Conservation (phyloP, 2,888 invertebrate genomes). For the Venustoraphidia nigricollis region DNA sequence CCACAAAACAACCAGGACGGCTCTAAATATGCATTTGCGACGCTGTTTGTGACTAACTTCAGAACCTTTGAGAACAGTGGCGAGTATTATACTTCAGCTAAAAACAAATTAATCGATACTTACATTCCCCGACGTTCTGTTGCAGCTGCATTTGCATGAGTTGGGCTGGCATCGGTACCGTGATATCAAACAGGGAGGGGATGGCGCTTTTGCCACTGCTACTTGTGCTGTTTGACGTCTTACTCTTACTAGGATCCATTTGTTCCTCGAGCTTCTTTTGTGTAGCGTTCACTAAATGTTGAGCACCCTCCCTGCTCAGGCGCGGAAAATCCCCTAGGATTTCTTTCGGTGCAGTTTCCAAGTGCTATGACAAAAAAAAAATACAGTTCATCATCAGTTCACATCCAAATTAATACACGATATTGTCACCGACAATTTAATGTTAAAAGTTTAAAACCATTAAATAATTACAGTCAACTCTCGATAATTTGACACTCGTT, state of each 20-base stretch:
- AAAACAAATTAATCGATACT: too few species aligned
- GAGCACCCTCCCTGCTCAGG: conserved; percentile 60
- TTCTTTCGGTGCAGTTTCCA: conserved; percentile 82
- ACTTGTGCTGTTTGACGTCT: conserved; percentile 6
- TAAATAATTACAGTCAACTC: too few species aligned
- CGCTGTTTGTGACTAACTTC: too few species aligned
- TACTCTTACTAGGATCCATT: conserved; percentile 21
- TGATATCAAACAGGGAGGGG: conserved; percentile 25
- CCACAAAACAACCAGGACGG: too few species aligned
- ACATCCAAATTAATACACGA: too few species aligned
- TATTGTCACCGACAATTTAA: too few species aligned
- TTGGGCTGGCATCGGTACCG: conserved; percentile 21
- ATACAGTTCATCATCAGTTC: too few species aligned
- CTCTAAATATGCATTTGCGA: too few species aligned
- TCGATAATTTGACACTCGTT: too few species aligned
- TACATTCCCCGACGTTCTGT: background rate
- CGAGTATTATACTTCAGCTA: background rate
- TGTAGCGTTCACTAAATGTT: conserved; percentile 31
- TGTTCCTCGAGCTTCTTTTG: conserved; percentile 32
- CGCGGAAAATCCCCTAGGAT: conserved; percentile 82
- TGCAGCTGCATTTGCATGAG: conserved; percentile 7
- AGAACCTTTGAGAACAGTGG: background rate
- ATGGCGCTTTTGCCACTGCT: conserved; percentile 17
- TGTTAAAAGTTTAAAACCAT: too few species aligned
- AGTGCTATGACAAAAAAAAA: conserved; percentile 47